These are phyloP conservation scores for Tiaroga cobitis DNA, from an alignment of 2,797 vertebrate genomes.

Conservation along the genomic window DNA sequence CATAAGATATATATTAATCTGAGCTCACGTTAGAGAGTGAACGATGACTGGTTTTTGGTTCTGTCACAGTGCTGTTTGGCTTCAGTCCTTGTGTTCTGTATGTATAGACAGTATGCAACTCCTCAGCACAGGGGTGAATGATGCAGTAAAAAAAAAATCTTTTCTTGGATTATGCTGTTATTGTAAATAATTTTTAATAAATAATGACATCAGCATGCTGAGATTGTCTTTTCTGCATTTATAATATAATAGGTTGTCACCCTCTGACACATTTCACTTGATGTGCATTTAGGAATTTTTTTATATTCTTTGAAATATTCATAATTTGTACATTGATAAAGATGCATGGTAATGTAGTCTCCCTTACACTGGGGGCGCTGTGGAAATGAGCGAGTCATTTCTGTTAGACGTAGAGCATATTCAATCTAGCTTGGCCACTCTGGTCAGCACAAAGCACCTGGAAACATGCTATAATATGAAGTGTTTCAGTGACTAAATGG, in stretches of 20 bases:
- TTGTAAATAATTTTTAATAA: conserved; percentile 63
- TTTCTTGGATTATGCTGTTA: conserved; percentile 42
- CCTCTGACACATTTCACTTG: background rate
- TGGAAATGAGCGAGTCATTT: background rate
- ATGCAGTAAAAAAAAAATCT: conserved; percentile 7
- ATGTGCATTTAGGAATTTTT: background rate
- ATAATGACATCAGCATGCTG: conserved; percentile 40
- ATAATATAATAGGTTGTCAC: background rate
- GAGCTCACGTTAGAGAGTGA: background rate
- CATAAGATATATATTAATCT: background rate
- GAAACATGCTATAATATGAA: background rate
- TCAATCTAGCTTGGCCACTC: background rate
- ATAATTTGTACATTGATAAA: background rate
- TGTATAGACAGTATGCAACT: conserved; percentile 45
- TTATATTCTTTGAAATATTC: background rate
- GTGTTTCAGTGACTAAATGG: background rate
- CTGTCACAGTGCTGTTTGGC: background rate
- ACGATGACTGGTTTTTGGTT: conserved; percentile 8
- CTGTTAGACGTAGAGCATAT: background rate
- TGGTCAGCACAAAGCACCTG: background rate
- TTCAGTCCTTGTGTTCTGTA: conserved; percentile 36
- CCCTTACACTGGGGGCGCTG: conserved; percentile 24
- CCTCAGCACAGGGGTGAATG: conserved; percentile 17
- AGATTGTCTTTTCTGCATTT: background rate
- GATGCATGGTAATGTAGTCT: background rate